These are phyloP conservation scores for Serrognathus titanus DNA, from an alignment of 2,888 invertebrate genomes.

Conservation along the genomic window DNA sequence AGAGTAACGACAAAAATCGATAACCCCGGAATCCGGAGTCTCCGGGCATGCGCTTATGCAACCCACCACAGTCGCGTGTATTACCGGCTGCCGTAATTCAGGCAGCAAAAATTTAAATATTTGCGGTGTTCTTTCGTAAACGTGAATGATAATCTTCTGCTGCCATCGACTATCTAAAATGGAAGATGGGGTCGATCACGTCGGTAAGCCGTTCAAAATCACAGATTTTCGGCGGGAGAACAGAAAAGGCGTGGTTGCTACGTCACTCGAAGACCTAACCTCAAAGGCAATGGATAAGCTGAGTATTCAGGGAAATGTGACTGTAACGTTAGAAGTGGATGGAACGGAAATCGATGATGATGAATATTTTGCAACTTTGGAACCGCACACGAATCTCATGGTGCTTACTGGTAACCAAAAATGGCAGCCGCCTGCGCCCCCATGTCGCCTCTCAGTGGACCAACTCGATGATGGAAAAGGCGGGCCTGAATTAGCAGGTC, in stretches of 20 bases:
- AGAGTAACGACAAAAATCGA: neutral
- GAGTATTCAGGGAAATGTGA: conserved; percentile 59
- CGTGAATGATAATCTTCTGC: neutral
- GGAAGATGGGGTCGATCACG: conserved; percentile 53
- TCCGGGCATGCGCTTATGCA: conserved; percentile 19
- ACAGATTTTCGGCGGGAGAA: conserved; percentile 76
- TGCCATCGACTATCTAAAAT: conserved; percentile 39
- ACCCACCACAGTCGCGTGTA: conserved; percentile 17
- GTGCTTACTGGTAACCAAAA: conserved; percentile 72
- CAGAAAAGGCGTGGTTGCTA: conserved; percentile 79
- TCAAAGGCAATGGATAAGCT: conserved; percentile 74
- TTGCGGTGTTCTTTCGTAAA: too few relatives aligned
- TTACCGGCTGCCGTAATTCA: neutral
- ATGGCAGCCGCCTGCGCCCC: conserved; percentile 66
- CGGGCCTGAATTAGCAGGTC: conserved; percentile 64
- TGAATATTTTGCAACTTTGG: conserved; percentile 88
- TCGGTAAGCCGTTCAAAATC: conserved; percentile 71
- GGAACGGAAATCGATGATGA: conserved; percentile 96
- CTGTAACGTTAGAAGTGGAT: conserved; percentile 85
- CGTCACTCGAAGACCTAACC: conserved; percentile 73
- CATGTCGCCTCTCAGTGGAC: conserved; percentile 61
- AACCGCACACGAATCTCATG: conserved; percentile 83
- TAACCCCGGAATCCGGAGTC: neutral
- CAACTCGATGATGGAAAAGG: conserved; percentile 56
- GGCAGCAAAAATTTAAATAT: neutral